Evolutionary conservation across 1,140 invertebrate genomes (phyloP), one percentile per base, ranked within the genome.

Genomic region (Magallana gigas): DNA sequence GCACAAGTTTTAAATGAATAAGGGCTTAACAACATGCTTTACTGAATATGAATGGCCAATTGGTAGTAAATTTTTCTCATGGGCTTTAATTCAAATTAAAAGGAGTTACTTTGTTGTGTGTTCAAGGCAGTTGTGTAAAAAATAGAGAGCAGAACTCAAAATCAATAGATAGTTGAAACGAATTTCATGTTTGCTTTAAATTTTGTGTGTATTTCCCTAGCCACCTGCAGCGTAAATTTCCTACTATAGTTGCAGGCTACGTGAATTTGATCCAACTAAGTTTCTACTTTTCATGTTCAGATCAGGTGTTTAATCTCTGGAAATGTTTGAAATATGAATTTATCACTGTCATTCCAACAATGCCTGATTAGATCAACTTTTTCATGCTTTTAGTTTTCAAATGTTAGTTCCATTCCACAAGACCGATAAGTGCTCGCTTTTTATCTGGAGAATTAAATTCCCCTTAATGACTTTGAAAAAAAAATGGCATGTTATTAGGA

Each of bases 141-240:
- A 48, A 76, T 29, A 76, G 64, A 48, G 16, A 68, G 8, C n/a
- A 68, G 8, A 68, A 23, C 18, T 68, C n/a, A 76, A 76, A 76
- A 76, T 76, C 68, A 18, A 76, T 76, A 76, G 12, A 23, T 76
- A 23, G 23, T 76, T 76, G 23, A 36, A 36, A 29, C 8, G 68
- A 76, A 76, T 12, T 76, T 36, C 23, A 12, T 76, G 68, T 76
- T 76, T 76, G 68, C 68, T 76, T 36, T 76, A 18, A 76, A 76
- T 76, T 12, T 23, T 76, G 23, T 76, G 68, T 76, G 5, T n/a
- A 18, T 64, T 64, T 64, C 7, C 12, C 36, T 48, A 11, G 68
- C 68, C 68, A 76, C 68, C 68, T 76, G 68, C 68, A 76, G 8
- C 29, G 29, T 76, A 76, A 29, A 76, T 76, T 76, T 76, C 68